Base-by-base conservation (phyloP, 92 coral and sea anemone genomes). In the Pocillopora grandis region DNA sequence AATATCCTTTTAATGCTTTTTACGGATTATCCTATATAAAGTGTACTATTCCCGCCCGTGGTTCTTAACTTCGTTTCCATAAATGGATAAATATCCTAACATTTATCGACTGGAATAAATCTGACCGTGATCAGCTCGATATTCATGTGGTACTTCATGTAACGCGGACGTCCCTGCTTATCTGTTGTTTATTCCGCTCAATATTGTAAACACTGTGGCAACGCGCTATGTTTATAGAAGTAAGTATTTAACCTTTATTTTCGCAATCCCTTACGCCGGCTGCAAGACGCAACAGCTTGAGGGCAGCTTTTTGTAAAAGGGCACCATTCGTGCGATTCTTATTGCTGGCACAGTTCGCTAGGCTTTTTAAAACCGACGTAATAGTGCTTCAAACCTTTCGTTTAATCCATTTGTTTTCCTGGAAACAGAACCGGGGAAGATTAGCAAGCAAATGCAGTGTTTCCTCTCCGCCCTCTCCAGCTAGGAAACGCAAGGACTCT, bases 401-500 rank as follows among this genome's bases (percentile, higher is more conserved):
- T 63, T 49, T 18, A 36, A 10, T 52, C 16, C 19, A 71, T 88
- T 68, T 75, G 33, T 27, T 80, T 79, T 62, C 79, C 58, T 80
- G 84, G 62, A 58, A 78, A 77, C 92, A 97, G 99, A 97, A 97
- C 85, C 99, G 99, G 57, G 98, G 98, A 70, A 88, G 99, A 18
- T 83, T 97, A 21, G 99, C 99, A 9, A 93, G 95, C 78, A 97
- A 97, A 75, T 97, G 99, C 80, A 93, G 97, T 8, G 80, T 97
- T 66, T 90, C 85, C 35, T 81, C 98, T 55, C 98, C 98, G 42
- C 87, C 98, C 23, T 94, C 98, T 17, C 98, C 95, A 0, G 58
- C 86, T 5, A 88, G 89, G 49, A 93, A 93, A 27, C 88, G 94
- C 61, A 84, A 91, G 76, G 95, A 92, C 21, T 85, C 91, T 7